Conservation (phyloP, 1,140 invertebrate genomes). For the Hyles euphorbiae region DNA sequence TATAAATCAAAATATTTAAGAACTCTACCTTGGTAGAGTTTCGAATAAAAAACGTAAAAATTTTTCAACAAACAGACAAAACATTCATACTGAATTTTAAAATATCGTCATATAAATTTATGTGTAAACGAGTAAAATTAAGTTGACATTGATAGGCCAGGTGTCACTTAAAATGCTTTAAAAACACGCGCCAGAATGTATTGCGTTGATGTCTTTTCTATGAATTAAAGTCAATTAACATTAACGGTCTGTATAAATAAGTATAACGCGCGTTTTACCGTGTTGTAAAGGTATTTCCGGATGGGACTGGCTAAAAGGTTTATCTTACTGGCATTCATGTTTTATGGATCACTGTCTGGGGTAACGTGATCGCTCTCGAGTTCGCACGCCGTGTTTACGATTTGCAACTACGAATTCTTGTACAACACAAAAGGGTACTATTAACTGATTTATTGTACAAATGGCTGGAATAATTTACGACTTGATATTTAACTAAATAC, state of each 20-base stretch:
- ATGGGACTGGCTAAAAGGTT: constrained; percentile 1
- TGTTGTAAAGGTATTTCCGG: neutral
- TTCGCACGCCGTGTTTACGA: no score
- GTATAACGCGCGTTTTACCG: neutral
- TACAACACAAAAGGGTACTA: no score
- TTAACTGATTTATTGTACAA: no score
- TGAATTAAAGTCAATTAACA: neutral
- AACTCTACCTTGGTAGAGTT: no score
- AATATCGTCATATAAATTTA: no score
- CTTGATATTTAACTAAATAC: no score
- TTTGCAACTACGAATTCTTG: no score
- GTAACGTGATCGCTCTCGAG: neutral
- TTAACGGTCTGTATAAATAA: neutral
- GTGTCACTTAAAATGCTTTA: constrained; percentile 1
- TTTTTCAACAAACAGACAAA: no score
- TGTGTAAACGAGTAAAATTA: neutral
- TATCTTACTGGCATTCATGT: constrained; percentile 1
- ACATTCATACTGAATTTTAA: no score
- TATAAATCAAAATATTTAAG: no score
- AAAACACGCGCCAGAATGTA: neutral
- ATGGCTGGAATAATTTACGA: no score
- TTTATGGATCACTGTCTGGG: constrained; percentile 2
- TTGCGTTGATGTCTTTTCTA: constrained; percentile 53
- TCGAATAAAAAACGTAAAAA: no score
- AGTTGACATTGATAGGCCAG: neutral